Percentiles rank a stretch among this genome's conserved stretches.
Evolutionary conservation across 1,140 invertebrate species (phyloP).

Genomic region (Lethocerus indicus): DNA sequence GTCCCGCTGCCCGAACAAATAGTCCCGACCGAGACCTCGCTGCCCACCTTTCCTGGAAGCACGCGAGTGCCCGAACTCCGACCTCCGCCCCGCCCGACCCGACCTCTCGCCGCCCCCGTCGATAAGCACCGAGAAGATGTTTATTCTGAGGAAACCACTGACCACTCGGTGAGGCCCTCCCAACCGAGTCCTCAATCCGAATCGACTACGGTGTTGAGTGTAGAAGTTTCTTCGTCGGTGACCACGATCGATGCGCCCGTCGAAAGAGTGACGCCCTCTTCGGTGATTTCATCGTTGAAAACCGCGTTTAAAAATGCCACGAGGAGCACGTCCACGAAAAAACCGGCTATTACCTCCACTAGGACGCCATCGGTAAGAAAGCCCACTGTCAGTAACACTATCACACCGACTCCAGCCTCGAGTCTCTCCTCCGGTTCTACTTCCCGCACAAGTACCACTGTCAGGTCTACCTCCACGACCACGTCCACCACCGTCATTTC

Average conservation of each 20-base stretch:
- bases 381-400: slow-evolving; percentile 6
- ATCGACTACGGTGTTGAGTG: not conserved
- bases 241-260: slow-evolving; percentile 17
- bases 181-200: not conserved
- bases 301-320: slow-evolving; percentile 17
- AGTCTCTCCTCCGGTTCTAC: too few relatives aligned
- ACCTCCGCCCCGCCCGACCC: too few relatives aligned
- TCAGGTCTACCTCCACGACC: too few relatives aligned
- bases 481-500: too few relatives aligned
- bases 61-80: too few relatives aligned
- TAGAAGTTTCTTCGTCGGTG: slow-evolving; percentile 16
- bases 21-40: slow-evolving; percentile 28
- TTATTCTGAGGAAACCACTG: not conserved
- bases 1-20: slow-evolving; percentile 57
- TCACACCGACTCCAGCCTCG: not conserved
- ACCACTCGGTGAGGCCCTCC: too few relatives aligned
- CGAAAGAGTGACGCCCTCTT: slow-evolving; percentile 16
- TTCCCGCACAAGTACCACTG: too few relatives aligned
- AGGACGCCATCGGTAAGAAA: slow-evolving; percentile 14
- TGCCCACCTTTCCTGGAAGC: not conserved
- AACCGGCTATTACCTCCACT: slow-evolving; percentile 17
- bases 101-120: not conserved
- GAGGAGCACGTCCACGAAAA: slow-evolving; percentile 12
- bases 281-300: slow-evolving; percentile 18
- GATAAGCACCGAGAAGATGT: not conserved